Evolutionary conservation across 2,888 invertebrate species (phyloP), one percentile per base, ranked within the genome.

Genomic region (Lagria hirta): DNA sequence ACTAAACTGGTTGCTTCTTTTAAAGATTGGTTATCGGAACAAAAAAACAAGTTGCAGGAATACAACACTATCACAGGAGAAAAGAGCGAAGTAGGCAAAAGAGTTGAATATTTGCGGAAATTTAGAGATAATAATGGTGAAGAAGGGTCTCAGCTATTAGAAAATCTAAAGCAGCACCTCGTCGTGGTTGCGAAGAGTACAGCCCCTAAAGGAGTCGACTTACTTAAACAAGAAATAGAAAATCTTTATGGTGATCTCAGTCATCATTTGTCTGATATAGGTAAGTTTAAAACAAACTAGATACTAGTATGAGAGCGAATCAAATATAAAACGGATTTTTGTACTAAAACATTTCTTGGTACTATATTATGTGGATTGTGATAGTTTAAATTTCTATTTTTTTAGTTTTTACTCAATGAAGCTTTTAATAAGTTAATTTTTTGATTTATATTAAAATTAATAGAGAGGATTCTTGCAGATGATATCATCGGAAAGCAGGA

Each of bases 51-150:
- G 63, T 69, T 94, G 4, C 73, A 82, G 4, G 86, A 90, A 44
- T 88, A 88, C 62, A 86, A 89, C 61, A 90, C 90, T 65, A 79
- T 87, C 0, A 82, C 80, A 17, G 95, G 95, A 0, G 93, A 93
- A 66, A 88, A 88, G 65, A 76, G 80, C 1, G 91, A 93, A 58
- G 82, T 95, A 47, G 77, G 80, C 22, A 81, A 84, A 43, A 82
- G 87, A 70, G 73, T 89, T 18, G 81, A 81, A 35, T 81, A 78
- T 0, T 72, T 89, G 1, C 74, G 78, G 29, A 74, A 78, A 11
- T 67, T 89, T 43, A 82, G 82, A 57, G 78, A 80, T 15, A 54
- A 48, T 17, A 83, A 82, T 36, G 81, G 83, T 66, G 76, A 76
- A 60, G 74, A 84, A 61, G 85, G 86, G 21, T 70, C 79, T 27